Conservation (phyloP, 1,140 invertebrate species). For the Helicorthomorpha holstii region DNA sequence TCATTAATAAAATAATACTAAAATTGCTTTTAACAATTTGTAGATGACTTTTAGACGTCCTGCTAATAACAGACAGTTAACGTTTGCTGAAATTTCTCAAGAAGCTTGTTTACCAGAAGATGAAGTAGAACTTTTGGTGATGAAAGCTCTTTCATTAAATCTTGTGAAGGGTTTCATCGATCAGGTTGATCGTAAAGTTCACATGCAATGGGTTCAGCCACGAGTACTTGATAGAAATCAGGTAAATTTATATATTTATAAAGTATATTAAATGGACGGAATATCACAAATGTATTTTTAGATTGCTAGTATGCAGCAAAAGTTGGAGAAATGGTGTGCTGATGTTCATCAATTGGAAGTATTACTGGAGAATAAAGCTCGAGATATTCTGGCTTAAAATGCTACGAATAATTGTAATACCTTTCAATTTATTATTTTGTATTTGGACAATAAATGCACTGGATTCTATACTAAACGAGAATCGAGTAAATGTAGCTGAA, state of each 20-base stretch:
- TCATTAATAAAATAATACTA: constrained; percentile 5
- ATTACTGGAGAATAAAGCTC: constrained; percentile 59
- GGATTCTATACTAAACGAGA: too few species aligned
- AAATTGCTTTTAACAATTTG: neutral
- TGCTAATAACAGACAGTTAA: constrained; percentile 51
- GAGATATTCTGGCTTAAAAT: constrained; percentile 54
- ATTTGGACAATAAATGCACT: too few species aligned
- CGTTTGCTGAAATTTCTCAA: constrained; percentile 76
- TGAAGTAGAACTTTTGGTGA: constrained; percentile 88
- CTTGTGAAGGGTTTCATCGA: constrained; percentile 89
- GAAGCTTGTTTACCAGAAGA: constrained; percentile 60
- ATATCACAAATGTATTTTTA: neutral
- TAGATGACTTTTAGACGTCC: constrained; percentile 51
- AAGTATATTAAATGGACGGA: neutral
- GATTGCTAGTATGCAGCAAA: constrained; percentile 44
- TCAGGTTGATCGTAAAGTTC: constrained; percentile 65
- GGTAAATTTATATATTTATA: constrained; percentile 22
- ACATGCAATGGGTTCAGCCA: constrained; percentile 83
- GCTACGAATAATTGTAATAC: too few species aligned
- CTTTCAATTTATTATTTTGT: too few species aligned
- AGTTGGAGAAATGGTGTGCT: constrained; percentile 60
- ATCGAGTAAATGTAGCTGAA: too few species aligned
- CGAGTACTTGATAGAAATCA: constrained; percentile 59
- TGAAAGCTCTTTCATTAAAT: constrained; percentile 93
- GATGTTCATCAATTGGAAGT: constrained; percentile 65